A percentile compares a stretch with the other conserved stretches of the same genome.
Conservation (phyloP, 2,113 vertebrate species). For the Zingel zingel region DNA sequence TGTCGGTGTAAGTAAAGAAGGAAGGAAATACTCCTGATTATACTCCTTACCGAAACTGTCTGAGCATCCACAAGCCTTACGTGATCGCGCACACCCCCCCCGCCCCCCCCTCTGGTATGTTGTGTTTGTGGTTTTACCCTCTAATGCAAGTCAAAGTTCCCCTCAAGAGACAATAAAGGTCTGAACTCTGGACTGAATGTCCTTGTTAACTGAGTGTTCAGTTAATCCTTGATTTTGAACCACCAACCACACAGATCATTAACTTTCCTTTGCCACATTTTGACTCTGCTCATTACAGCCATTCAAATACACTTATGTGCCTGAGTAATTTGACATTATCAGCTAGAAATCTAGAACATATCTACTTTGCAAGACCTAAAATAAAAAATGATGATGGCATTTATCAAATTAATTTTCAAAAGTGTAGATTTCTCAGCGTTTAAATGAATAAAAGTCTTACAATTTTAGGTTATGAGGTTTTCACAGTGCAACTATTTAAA, state of each 20-base stretch:
- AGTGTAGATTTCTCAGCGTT: not conserved
- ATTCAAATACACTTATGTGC: not conserved
- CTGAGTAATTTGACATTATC: too few species aligned
- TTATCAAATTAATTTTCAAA: not conserved
- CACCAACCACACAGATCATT: not conserved
- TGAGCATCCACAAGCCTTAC: too few species aligned
- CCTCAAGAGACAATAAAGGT: too few species aligned
- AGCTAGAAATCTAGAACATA: too few species aligned
- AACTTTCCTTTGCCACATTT: not conserved
- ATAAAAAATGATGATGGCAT: too few species aligned
- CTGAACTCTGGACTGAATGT: too few species aligned
- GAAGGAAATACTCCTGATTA: conserved; percentile 23
- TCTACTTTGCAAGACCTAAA: too few species aligned
- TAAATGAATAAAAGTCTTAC: not conserved
- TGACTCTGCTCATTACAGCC: not conserved
- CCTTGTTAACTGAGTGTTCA: not conserved
- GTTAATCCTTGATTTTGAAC: not conserved
- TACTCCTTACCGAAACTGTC: not conserved
- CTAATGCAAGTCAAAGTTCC: too few species aligned
- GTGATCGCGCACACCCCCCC: too few species aligned
- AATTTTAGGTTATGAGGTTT: not conserved
- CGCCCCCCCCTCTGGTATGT: too few species aligned
- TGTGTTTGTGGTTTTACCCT: too few species aligned
- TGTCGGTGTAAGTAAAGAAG: not conserved
- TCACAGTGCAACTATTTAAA: not conserved